Percentiles rank a stretch among this genome's conserved stretches.
phyloP scores from a whole-genome alignment of 2,888 invertebrate genomes.

The Crepidodera aurea region DNA sequence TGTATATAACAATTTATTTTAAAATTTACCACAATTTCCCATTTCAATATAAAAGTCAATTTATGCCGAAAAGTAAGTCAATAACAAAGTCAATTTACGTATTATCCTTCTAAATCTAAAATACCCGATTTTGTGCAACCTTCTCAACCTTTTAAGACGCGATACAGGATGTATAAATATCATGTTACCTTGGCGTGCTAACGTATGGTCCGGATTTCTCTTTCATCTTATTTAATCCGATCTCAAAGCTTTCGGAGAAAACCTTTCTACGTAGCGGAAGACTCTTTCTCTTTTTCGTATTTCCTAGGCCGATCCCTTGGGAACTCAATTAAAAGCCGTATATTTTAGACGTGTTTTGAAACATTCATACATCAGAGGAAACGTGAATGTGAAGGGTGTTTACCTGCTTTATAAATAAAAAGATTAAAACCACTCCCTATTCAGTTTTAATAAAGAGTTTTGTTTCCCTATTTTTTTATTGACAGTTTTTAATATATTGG shows the following conservation, averaged over 20 bases:
- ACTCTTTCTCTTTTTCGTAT: slow-evolving; percentile 8
- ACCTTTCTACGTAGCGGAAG: slow-evolving; percentile 14
- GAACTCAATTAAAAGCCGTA: neutral
- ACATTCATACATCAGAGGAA: too few relatives aligned
- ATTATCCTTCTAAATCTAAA: neutral
- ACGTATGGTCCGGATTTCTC: slow-evolving; percentile 16
- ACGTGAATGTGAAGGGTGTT: too few relatives aligned
- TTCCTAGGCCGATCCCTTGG: slow-evolving; percentile 1
- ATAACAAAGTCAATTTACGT: too few relatives aligned
- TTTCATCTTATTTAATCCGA: slow-evolving; percentile 23
- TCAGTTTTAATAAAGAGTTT: too few relatives aligned
- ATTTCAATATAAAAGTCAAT: too few relatives aligned
- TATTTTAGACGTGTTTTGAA: neutral
- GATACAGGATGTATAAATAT: slow-evolving; percentile 21
- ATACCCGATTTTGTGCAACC: neutral
- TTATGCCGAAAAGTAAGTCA: too few relatives aligned
- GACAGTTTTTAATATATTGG: too few relatives aligned
- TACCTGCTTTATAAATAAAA: too few relatives aligned
- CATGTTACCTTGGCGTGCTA: slow-evolving; percentile 16
- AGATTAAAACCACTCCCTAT: too few relatives aligned
- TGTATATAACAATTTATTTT: too few relatives aligned
- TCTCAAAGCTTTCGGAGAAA: slow-evolving; percentile 14
- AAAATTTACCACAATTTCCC: too few relatives aligned
- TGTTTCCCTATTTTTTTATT: too few relatives aligned
- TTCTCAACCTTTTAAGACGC: slow-evolving; percentile 2